Evolutionary conservation across 2,888 invertebrate species (phyloP).

Genomic region (Oeneis ivallda): DNA sequence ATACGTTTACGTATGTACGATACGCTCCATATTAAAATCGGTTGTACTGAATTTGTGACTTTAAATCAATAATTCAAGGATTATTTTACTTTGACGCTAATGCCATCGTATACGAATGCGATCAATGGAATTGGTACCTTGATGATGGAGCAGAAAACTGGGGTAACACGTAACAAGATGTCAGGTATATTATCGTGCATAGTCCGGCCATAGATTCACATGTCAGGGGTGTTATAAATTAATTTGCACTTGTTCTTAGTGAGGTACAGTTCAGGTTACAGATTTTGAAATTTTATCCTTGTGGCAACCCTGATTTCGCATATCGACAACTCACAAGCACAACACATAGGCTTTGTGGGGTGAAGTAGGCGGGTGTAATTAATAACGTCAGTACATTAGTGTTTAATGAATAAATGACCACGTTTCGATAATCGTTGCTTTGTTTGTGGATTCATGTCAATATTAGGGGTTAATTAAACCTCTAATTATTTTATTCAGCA

Average conservation of each 20-base stretch:
- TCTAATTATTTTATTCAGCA: not conserved
- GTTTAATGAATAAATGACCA: not conserved
- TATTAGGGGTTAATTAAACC: conserved; percentile 4
- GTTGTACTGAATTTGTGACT: too few species aligned
- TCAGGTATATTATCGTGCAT: too few species aligned
- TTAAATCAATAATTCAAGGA: too few species aligned
- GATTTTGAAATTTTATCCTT: not conserved
- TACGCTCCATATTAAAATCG: too few species aligned
- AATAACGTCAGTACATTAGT: not conserved
- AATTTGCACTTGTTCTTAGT: not conserved
- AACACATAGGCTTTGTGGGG: not conserved
- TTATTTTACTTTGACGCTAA: too few species aligned
- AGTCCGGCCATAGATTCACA: too few species aligned
- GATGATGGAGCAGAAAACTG: too few species aligned
- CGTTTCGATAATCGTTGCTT: not conserved
- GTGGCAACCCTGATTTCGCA: not conserved
- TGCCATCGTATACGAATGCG: too few species aligned
- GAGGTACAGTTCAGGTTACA: too few species aligned
- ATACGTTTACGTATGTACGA: too few species aligned
- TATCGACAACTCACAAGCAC: not conserved
- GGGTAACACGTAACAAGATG: too few species aligned
- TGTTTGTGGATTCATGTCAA: not conserved
- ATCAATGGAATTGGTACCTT: too few species aligned
- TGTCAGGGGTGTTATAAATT: not conserved
- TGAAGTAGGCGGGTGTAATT: not conserved